Evolutionary conservation across 2,888 invertebrate genomes (phyloP), one percentile per base, ranked within the genome.

Genomic region (Petrolisthes manimaculis): DNA sequence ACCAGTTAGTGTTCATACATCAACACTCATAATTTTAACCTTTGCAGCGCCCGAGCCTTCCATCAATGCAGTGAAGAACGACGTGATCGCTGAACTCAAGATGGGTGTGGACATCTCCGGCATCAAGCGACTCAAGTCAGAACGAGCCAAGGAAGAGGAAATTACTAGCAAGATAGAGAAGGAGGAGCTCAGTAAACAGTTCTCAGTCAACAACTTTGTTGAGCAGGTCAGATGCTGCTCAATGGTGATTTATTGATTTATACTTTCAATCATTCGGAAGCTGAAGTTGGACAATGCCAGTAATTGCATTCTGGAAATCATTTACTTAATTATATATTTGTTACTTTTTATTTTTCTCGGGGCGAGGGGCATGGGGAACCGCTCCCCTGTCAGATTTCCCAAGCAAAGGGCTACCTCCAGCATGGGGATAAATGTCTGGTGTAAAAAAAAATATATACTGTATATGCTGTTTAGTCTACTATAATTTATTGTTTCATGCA

Each of bases 61-160:
- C 14, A 69, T 88, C 53, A 84, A 55, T 6, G 21, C 78, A 18
- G 83, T 78, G 91, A 97, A 97, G 93, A 96, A 96, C 54, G 97
- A 97, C 93, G 94, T 98, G 81, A 98, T 98, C 91, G 97, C 97
- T 80, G 98, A 98, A 92, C 93, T 98, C 90, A 98, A 98, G 93
- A 95, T 97, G 94, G 97, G 97, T 78, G 97, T 96, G 93, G 97
- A 98, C 93, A 97, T 97, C 91, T 96, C 97, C 0, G 98, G 98
- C n/a, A 97, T 98, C 86, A 96, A 96, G 93, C 97, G 97, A 93
- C 93, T 97, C 94, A 98, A 97, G 93, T 97, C 97, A 91, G 97
- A 97, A 93, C 95, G 96, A 91, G 96, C 96, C 53, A 96, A 97
- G 92, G 95, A 96, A 91, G 97, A 97, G 93, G 96, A 96, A 92